Percentiles rank a stretch among this genome's conserved stretches.
Evolutionary conservation across 1,140 invertebrate genomes (phyloP).

Genomic region (Chironomus striatipennis): DNA sequence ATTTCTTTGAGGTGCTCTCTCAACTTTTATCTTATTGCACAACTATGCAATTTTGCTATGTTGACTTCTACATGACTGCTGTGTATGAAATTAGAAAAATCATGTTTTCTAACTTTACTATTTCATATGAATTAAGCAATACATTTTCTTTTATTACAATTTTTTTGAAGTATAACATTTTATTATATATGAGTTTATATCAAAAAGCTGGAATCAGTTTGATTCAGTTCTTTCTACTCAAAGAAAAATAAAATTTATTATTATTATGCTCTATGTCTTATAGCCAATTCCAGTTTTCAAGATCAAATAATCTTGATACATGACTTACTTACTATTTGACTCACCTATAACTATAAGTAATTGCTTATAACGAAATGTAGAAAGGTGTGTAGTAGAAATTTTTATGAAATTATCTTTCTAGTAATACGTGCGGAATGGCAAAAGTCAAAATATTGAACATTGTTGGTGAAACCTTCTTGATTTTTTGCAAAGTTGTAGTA

Average conservation of each 20-base stretch:
- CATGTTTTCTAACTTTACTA: no score
- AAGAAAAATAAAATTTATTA: neutral
- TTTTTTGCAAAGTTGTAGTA: no score
- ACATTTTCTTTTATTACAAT: neutral
- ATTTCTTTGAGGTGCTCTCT: neutral
- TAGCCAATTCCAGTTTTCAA: slow-evolving; percentile 6
- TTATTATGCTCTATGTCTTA: neutral
- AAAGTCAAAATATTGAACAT: neutral
- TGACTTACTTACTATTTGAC: neutral
- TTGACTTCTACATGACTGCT: neutral
- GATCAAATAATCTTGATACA: slow-evolving; percentile 12
- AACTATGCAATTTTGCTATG: neutral
- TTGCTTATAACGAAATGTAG: neutral
- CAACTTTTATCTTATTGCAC: neutral
- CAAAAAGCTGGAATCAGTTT: neutral
- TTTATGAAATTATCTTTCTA: no score
- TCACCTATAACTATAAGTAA: slow-evolving; percentile 1
- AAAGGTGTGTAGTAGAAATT: neutral
- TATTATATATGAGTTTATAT: neutral
- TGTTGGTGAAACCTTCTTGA: neutral
- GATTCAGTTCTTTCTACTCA: neutral
- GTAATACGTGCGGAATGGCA: no score
- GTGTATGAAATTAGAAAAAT: neutral
- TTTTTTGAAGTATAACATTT: neutral
- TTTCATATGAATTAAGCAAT: no score